These are phyloP conservation scores for Melipona bicolor DNA, from an alignment of 2,888 invertebrate species.

Conservation along the genomic window DNA sequence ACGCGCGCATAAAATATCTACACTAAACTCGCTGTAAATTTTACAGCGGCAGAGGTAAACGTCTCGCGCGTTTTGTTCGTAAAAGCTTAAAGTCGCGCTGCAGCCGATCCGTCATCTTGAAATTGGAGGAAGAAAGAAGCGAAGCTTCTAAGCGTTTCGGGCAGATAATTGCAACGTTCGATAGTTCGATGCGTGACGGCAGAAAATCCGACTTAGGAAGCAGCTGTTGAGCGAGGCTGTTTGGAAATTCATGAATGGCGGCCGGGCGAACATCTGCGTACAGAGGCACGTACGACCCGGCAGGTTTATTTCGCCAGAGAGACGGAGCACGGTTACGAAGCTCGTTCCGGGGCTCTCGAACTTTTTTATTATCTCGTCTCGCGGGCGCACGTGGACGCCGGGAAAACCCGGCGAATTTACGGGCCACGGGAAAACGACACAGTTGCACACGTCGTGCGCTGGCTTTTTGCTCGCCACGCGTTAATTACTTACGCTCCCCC, in stretches of 20 bases:
- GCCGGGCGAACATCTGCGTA: slow-evolving; percentile 33
- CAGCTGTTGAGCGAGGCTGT: not conserved
- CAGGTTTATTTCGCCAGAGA: slow-evolving; percentile 56
- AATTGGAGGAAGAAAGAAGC: not conserved
- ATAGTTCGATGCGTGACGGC: not conserved
- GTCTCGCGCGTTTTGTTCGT: no score
- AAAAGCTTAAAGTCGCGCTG: no score
- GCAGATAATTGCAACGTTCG: not conserved
- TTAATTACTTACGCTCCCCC: slow-evolving; percentile 44
- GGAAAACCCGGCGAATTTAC: slow-evolving; percentile 48
- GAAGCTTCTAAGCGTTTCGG: not conserved
- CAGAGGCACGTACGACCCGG: slow-evolving; percentile 20
- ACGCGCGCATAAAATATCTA: no score
- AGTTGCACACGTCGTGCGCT: not conserved
- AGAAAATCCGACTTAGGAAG: not conserved
- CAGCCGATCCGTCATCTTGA: not conserved
- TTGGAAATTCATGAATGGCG: slow-evolving; percentile 34
- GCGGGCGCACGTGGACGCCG: slow-evolving; percentile 6
- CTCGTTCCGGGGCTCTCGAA: slow-evolving; percentile 41
- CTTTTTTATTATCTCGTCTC: slow-evolving; percentile 63
- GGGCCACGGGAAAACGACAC: slow-evolving; percentile 1
- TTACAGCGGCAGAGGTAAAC: no score
- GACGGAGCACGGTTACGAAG: slow-evolving; percentile 21
- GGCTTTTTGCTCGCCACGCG: not conserved
- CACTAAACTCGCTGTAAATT: no score